A percentile compares a stretch with the other conserved stretches of the same genome.
These are phyloP conservation scores for Caenorhabditis uteleia DNA, from an alignment of 2,888 invertebrate species.

Conservation along the genomic window DNA sequence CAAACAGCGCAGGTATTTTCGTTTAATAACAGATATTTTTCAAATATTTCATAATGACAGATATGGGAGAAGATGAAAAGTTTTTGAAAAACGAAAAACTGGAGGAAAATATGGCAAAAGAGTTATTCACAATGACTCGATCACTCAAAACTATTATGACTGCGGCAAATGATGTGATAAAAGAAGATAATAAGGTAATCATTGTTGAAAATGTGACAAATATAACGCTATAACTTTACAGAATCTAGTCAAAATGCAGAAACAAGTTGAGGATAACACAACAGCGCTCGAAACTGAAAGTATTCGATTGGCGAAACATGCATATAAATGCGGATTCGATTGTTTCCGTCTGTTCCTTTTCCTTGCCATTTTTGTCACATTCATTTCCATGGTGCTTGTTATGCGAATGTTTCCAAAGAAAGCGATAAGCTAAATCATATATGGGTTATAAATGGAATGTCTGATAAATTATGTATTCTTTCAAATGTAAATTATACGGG, in stretches of 20 bases:
- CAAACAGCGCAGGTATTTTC: neutral
- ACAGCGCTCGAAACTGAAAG: slow-evolving; percentile 50
- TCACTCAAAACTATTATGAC: slow-evolving; percentile 88
- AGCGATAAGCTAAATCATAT: too few relatives aligned
- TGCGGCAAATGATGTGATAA: slow-evolving; percentile 87
- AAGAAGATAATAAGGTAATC: slow-evolving; percentile 83
- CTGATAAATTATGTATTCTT: too few relatives aligned
- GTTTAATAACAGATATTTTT: neutral
- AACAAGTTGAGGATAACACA: slow-evolving; percentile 51
- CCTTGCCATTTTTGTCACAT: slow-evolving; percentile 59
- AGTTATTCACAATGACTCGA: slow-evolving; percentile 86
- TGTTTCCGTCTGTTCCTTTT: slow-evolving; percentile 59
- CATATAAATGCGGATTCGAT: slow-evolving; percentile 61
- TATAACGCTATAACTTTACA: too few relatives aligned
- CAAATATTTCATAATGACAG: neutral
- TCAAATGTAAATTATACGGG: too few relatives aligned
- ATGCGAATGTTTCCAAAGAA: slow-evolving; percentile 54
- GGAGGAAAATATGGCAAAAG: slow-evolving; percentile 90
- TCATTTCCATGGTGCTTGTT: slow-evolving; percentile 51
- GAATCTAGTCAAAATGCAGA: slow-evolving; percentile 53
- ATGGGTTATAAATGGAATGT: too few relatives aligned
- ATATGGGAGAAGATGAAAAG: slow-evolving; percentile 78
- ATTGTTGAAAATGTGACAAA: too few relatives aligned
- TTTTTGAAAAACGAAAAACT: slow-evolving; percentile 85
- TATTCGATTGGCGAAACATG: slow-evolving; percentile 58